Base-by-base conservation (phyloP, 2,888 invertebrate genomes). In the Bhutanitis thaidina region DNA sequence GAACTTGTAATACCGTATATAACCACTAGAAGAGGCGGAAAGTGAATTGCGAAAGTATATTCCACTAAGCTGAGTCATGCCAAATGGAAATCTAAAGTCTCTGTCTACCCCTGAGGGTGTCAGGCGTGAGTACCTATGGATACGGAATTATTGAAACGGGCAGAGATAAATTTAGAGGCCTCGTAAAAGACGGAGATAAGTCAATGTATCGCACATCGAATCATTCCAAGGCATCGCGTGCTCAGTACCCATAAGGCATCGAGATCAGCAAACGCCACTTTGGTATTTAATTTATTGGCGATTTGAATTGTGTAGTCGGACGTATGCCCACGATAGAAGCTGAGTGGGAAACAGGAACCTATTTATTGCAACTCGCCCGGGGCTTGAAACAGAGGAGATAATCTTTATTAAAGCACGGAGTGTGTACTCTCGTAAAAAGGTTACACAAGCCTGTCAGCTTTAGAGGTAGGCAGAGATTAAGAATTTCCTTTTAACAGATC, bases 241-340 rank as follows among this genome's bases (percentile, higher is more conserved):
- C 32, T 25, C 8, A 25, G 14, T 1, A 1, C 14, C 47, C 25
- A 34, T 47, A 39, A 34, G 14, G 14, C 34, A 34, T 12, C 34
- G 8, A 16, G 38, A 46, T 46, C 32, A 12, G 4, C 5, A 32
- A 44, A 44, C 44, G 13, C 13, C 38, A 38, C 16, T 39, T 25
- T 38, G 38, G 13, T 38, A 30, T 46, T 30, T 20, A 32, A 44
- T 36, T 44, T 36, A 35, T 13, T 36, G 35, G 25, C 15, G 10
- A 44, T 36, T 44, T 44, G 27, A 35, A 44, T 25, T 36, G 14
- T 25, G n/a, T 25, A 3, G n/a, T 14, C 13, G 2, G 7, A 29
- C 1, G 38, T 25, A 14, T 20, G 36, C 27, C 36, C 15, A 9
- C 25, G 43, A 20, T 44, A 32, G 38, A 30, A 39, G 13, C 44